Conservation (phyloP, 2,888 invertebrate genomes). For the Campoplex capitator region DNA sequence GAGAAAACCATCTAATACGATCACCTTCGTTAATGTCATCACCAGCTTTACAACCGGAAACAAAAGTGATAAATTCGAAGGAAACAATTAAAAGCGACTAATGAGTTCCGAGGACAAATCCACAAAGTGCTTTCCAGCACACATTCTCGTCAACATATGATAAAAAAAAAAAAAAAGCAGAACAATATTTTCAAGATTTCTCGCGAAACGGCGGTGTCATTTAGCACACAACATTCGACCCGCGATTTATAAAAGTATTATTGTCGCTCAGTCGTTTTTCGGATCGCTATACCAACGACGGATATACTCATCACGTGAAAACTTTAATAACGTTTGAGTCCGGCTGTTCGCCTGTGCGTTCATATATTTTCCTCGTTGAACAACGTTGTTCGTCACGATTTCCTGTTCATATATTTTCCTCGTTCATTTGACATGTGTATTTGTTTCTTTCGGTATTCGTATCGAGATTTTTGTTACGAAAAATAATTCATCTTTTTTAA, state of each 20-base stretch:
- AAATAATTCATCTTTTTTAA: background rate
- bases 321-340: conserved; percentile 45
- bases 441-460: background rate
- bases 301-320: conserved; percentile 37
- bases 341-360: background rate
- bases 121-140: background rate
- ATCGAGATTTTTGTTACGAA: background rate
- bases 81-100: conserved; percentile 60
- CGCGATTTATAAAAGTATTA: conserved; percentile 4
- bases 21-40: conserved; percentile 37
- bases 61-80: conserved; percentile 37
- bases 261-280: conserved; percentile 44
- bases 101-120: conserved; percentile 60
- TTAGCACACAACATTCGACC: background rate
- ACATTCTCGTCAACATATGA: background rate
- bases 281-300: conserved; percentile 38
- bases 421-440: background rate
- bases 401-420: conserved; percentile 41
- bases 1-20: conserved; percentile 32
- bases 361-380: conserved; percentile 12
- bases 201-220: background rate
- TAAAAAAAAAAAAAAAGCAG: background rate
- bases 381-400: conserved; percentile 31
- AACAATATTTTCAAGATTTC: conserved; percentile 20
- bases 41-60: conserved; percentile 55